Conservation (phyloP, 1,140 invertebrate genomes). For the Drosophila pandora region DNA sequence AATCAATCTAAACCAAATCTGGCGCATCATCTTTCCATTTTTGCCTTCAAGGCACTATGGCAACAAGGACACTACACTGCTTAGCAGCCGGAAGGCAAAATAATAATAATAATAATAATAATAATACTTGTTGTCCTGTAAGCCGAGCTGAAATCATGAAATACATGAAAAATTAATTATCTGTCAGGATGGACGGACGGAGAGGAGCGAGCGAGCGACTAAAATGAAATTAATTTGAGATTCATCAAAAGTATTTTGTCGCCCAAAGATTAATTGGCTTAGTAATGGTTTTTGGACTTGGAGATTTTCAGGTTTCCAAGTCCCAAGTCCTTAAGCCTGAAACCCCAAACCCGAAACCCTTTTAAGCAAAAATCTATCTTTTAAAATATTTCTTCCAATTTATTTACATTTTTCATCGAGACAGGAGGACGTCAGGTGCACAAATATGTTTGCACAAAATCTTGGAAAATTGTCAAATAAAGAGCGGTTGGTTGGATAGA, state of each 20-base stretch:
- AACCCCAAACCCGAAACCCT: too few species aligned
- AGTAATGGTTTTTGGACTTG: slow-evolving; percentile 15
- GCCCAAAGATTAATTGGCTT: slow-evolving; percentile 22
- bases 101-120: neutral
- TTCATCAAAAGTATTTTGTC: slow-evolving; percentile 31
- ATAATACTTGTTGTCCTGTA: neutral
- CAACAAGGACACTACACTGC: neutral
- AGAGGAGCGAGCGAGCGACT: slow-evolving; percentile 10
- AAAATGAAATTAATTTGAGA: slow-evolving; percentile 3
- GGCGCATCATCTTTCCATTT: slow-evolving; percentile 27
- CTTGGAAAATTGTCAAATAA: slow-evolving; percentile 19
- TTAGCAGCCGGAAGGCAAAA: neutral
- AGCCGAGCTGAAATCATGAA: slow-evolving; percentile 13
- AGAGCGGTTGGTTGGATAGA: neutral
- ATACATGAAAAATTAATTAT: slow-evolving; percentile 66
- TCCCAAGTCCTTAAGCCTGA: too few species aligned
- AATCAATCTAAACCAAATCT: slow-evolving; percentile 38
- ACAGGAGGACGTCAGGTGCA: too few species aligned
- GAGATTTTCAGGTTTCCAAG: too few species aligned
- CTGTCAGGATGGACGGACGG: slow-evolving; percentile 22
- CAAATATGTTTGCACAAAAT: too few species aligned
- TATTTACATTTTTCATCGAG: too few species aligned
- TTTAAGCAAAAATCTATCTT: too few species aligned
- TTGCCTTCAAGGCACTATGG: slow-evolving; percentile 3
- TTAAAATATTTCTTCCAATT: too few species aligned